A percentile compares a stretch with the other conserved stretches of the same genome.
Evolutionary conservation across 1,140 invertebrate genomes (phyloP).

Genomic region (Ceratosolen fusciceps): DNA sequence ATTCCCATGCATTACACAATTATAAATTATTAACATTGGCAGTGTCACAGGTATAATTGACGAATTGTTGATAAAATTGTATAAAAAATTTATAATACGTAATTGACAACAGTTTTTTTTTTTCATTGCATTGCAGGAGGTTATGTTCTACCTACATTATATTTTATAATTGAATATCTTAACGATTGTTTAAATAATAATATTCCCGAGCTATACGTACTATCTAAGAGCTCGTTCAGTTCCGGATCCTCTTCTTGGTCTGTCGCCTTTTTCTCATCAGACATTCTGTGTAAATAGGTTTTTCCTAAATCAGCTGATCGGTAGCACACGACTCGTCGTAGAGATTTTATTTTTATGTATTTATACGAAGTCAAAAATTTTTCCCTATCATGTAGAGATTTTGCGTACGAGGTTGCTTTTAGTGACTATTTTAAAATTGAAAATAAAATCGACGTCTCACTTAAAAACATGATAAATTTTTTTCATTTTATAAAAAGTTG

Average conservation of each 20-base stretch:
- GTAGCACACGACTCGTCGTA: neutral
- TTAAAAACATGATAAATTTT: too few species aligned
- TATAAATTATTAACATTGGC: neutral
- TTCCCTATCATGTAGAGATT: too few species aligned
- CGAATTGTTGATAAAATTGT: neutral
- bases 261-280: constrained; percentile 55
- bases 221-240: constrained; percentile 70
- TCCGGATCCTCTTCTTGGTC: constrained; percentile 63
- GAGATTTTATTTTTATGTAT: too few species aligned
- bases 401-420: too few species aligned
- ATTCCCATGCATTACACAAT: constrained; percentile 28
- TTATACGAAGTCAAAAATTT: too few species aligned
- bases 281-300: constrained; percentile 57
- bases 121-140: constrained; percentile 21
- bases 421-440: too few species aligned
- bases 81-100: constrained; percentile 11
- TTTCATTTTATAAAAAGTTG: too few species aligned
- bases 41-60: neutral
- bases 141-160: constrained; percentile 32
- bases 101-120: constrained; percentile 17
- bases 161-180: neutral
- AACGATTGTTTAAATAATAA: neutral
- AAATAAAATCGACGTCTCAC: too few species aligned
- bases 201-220: constrained; percentile 57
- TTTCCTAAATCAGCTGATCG: constrained; percentile 45